These are phyloP conservation scores for Drosophila paulistorum DNA, from an alignment of 1,140 invertebrate species.

Conservation along the genomic window DNA sequence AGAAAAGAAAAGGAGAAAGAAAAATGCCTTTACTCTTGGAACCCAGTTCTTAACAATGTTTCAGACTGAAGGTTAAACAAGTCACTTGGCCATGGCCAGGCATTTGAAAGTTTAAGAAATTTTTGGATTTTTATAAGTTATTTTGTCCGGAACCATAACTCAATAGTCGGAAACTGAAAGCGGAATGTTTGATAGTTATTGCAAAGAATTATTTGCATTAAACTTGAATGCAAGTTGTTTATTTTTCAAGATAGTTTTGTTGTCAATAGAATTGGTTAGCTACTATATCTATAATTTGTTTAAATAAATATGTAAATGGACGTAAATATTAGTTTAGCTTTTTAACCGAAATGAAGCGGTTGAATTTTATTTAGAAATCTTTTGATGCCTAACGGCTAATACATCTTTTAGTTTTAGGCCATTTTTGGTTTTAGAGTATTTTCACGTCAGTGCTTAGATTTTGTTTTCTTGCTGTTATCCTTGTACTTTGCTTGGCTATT, in stretches of 20 bases:
- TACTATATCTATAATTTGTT: too few species aligned
- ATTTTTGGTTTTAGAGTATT: slow-evolving; percentile 24
- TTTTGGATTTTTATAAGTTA: neutral
- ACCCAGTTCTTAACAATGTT: slow-evolving; percentile 46
- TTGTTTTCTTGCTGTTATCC: too few species aligned
- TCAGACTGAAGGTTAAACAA: slow-evolving; percentile 11
- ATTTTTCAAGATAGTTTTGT: neutral
- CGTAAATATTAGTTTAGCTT: too few species aligned
- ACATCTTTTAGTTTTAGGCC: neutral
- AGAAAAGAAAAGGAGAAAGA: slow-evolving; percentile 19
- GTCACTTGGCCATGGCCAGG: slow-evolving; percentile 1
- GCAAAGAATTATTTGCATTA: neutral
- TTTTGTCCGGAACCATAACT: slow-evolving; percentile 2
- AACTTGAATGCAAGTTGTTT: neutral
- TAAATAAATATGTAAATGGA: too few species aligned
- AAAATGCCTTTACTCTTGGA: slow-evolving; percentile 57
- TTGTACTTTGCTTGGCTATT: slow-evolving; percentile 24
- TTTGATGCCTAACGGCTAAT: too few species aligned
- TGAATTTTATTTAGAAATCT: too few species aligned
- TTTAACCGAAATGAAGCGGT: too few species aligned
- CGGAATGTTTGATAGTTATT: neutral
- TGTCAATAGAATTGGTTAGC: too few species aligned
- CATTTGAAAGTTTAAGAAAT: neutral
- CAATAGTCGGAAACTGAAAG: slow-evolving; percentile 1
- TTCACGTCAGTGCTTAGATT: neutral